Base-by-base conservation (phyloP, 2,797 vertebrate genomes). In the Rhinella marina region DNA sequence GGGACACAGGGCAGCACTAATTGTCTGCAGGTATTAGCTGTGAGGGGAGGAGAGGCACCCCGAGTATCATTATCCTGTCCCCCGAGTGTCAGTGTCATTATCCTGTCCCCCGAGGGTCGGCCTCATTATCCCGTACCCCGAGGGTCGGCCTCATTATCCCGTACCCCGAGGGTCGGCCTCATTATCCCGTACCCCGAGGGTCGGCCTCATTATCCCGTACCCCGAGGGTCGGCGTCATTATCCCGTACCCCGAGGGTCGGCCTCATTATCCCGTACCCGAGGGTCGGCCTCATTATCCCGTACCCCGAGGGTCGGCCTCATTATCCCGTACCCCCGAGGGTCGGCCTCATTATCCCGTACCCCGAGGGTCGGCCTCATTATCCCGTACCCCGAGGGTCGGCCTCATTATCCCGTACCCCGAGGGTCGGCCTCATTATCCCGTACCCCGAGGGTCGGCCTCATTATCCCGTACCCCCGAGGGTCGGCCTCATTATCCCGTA, bases 21-120 rank as follows among this genome's bases (percentile, higher is more conserved):
- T 84, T 84, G 50, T 23, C 25, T 64, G n/a, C 59, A 83, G 27
- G 80, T 52, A 23, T 76, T 75, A 13, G 80, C 80, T 66, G 4
- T 11, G n/a, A 81, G 59, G 12, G 57, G 27, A 56, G 66, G 32
- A 12, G 13, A 29, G 8, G n/a, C n/a, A n/a, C n/a, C 41, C 5
- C 5, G 41, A 41, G 41, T 6, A n/a, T n/a, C n/a, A n/a, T n/a
- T n/a, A n/a, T n/a, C n/a, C n/a, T n/a, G n/a, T n/a, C n/a, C n/a
- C 41, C 5, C 5, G 41, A 3, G 41, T 41, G 4, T 41, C 41
- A 41, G 41, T 6, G 41, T 41, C 41, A 6, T 41, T 41, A 6
- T 41, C 41, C 41, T 6, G 41, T 41, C 0, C 25, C 68, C 68
- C 68, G 19, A 32, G 16, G 8, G 25, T 70, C 12, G 16, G 66